Evolutionary conservation across 2,797 vertebrate species (phyloP).

Genomic region (Scolopax bukidnonensis): DNA sequence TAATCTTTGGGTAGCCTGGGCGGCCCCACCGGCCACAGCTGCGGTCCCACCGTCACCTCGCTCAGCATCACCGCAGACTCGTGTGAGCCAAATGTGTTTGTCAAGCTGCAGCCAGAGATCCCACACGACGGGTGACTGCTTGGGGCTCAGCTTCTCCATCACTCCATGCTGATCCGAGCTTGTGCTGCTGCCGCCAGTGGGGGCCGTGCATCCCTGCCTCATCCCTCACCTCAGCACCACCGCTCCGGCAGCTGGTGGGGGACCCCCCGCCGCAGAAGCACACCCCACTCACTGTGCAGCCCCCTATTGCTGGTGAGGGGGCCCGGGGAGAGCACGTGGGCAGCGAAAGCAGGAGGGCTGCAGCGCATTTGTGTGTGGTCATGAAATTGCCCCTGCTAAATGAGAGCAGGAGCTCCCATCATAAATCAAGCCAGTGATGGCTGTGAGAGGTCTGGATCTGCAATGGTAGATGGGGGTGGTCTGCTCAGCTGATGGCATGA

Average conservation of each 20-base stretch:
- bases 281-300: neutral
- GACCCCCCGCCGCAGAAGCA: fast-evolving
- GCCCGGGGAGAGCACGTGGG: fast-evolving
- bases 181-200: neutral
- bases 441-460: neutral
- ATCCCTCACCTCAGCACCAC: neutral
- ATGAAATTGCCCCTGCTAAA: neutral
- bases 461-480: neutral
- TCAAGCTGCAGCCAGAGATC: neutral
- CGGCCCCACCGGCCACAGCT: neutral
- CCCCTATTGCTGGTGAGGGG: fast-evolving
- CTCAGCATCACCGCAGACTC: neutral
- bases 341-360: neutral
- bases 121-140: fast-evolving
- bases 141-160: neutral
- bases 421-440: fast-evolving
- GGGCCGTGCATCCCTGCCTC: neutral
- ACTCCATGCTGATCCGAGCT: neutral
- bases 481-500: fast-evolving
- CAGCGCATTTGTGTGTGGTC: neutral
- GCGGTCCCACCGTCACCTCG: neutral
- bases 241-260: fast-evolving
- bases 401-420: neutral
- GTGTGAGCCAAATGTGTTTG: neutral
- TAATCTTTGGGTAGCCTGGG: fast-evolving